Base-by-base conservation (phyloP, 2,113 vertebrate genomes). In the Thalassarche chlororhynchos region DNA sequence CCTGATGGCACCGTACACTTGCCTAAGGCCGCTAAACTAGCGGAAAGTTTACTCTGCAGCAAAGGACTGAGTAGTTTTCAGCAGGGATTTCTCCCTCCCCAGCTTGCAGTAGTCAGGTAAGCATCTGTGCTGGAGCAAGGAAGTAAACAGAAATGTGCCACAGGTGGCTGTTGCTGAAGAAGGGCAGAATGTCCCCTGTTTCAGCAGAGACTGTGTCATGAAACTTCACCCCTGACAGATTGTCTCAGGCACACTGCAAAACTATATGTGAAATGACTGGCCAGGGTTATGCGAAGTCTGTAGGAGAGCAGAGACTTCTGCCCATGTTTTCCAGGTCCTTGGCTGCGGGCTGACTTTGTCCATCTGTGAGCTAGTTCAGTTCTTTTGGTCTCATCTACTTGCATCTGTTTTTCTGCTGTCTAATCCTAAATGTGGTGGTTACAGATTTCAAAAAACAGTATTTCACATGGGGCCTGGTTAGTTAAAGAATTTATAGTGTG, bases 1-100 rank as follows among this genome's bases (percentile, higher is more conserved):
- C 44, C 58, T 74, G 34, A 31, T 34, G 64, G 18, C 12, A 24
- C 1, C 0, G 3, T 38, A 44, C 9, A 0, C 4, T 21, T 81
- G 34, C 36, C 46, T 19, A 14, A 70, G 52, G 36, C 11, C 4
- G 6, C 62, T 55, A 71, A 64, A 68, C 6, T 20, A 32, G 38
- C 60, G 28, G 21, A 19, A 3, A 34, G 36, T 31, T 64, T 49
- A 51, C 15, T 11, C 36, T 42, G 31, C 20, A 42, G 6, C 32
- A 42, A 47, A 83, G 8, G 42, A 54, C 5, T 24, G 17, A 40
- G 32, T 36, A 40, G 23, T 65, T 76, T 69, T 69, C 38, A 38
- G 57, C 17, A 55, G 57, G 20, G 38, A 17, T 55, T 93, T 89
- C 21, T 66, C 38, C 10, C 9, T 81, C 18, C 46, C 8, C 2